Base-by-base conservation (phyloP, 1,140 invertebrate species). In the Drosophila lowei region DNA sequence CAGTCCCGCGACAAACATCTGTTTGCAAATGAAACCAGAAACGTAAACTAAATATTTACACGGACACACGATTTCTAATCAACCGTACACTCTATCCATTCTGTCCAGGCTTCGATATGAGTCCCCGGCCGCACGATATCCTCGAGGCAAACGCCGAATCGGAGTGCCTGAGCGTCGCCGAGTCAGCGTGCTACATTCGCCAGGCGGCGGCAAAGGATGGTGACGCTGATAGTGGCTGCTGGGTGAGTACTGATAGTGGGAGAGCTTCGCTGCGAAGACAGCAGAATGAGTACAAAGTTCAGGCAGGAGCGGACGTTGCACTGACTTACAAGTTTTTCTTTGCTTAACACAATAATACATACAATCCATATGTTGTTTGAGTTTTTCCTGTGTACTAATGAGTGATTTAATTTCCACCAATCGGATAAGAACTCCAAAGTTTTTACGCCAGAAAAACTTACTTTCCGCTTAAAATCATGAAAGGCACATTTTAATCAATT, bases 121-220 rank as follows among this genome's bases (percentile, higher is more conserved):
- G 52, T 67, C 79, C 79, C 41, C 74, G 79, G 38, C 79, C 79
- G 6, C 74, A 66, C 23, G 79, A 81, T 43, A 56, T 44, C 23
- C 67, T 80, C 18, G 58, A 34, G 15, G 41, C 46, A 18, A 16
- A 54, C 11, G n/a, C 25, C 3, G 58, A 73, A 16, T 18, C 56
- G 8, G 53, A 76, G 8, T 38, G 34, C 34, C 15, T 79, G 4
- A 48, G 50, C 38, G 34, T 49, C 7, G 79, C 60, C 4, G 23
- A 50, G 23, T 50, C 76, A 28, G 74, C 43, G 30, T 63, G 78
- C 48, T 83, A 73, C 23, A 52, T 68, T 28, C 59, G 78, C 13
- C 63, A 73, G 50, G 13, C 46, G 18, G 30, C 50, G 15, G 30
- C 47, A 48, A 60, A 68, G 49, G 74, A 77, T 65, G 61, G 59